A percentile compares a stretch with the other conserved stretches of the same genome.
phyloP scores from a whole-genome alignment of 2,888 invertebrate species.

The Athalia cordata region DNA sequence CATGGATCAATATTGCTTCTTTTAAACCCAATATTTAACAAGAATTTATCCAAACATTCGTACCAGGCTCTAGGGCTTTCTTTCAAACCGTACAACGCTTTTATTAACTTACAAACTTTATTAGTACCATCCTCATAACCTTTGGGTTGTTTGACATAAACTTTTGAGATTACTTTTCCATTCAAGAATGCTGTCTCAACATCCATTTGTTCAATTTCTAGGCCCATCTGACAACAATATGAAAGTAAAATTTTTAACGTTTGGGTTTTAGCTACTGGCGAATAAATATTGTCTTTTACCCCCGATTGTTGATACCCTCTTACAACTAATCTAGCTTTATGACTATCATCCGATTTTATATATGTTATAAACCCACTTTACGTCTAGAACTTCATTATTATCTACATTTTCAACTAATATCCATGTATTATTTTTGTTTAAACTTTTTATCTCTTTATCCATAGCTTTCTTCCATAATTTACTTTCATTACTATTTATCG shows the following conservation, averaged over 20 bases:
- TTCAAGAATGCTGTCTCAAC: conserved; percentile 28
- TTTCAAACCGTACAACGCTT: conserved; percentile 47
- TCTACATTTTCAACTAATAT: conserved; percentile 57
- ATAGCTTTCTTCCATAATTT: neutral
- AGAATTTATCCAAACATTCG: conserved; percentile 46
- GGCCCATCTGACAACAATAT: conserved; percentile 56
- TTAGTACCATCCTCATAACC: conserved; percentile 45
- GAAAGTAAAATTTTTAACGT: conserved; percentile 62
- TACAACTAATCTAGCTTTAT: conserved; percentile 54
- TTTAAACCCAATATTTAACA: conserved; percentile 74
- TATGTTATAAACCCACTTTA: conserved; percentile 62
- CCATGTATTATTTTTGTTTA: conserved; percentile 63
- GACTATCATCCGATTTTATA: no score
- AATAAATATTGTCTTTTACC: conserved; percentile 49
- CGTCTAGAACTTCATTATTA: conserved; percentile 55
- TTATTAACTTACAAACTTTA: conserved; percentile 46
- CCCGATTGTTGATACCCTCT: conserved; percentile 51
- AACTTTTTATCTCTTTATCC: conserved; percentile 56
- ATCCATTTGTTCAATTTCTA: conserved; percentile 56
- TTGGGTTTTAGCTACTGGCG: conserved; percentile 56
- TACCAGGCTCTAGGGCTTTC: conserved; percentile 47
- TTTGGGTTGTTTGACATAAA: conserved; percentile 45
- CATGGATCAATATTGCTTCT: conserved; percentile 56
- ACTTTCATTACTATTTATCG: neutral
- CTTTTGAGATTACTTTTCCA: conserved; percentile 39